Base-by-base conservation (phyloP, 2,888 invertebrate genomes). In the Amblyjoppa fuscipennis region DNA sequence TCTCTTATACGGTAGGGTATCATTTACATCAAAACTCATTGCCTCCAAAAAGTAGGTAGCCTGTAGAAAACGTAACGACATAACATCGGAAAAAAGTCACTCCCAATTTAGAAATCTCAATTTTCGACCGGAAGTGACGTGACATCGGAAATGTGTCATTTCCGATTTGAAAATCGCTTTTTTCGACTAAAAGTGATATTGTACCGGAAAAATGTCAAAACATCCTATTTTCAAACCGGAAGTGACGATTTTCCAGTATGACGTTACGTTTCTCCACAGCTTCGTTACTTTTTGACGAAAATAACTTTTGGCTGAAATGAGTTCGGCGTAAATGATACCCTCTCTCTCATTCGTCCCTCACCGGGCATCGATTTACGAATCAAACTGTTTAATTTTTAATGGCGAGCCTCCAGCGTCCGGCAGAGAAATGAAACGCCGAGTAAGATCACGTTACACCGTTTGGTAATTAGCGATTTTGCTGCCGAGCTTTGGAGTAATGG, bases 381-480 rank as follows among this genome's bases (percentile, higher is more conserved):
- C 71, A 79, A 68, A 79, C 53, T 56, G 73, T 80, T 73, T 69
- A 73, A 80, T 73, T 68, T 68, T 69, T 38, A 38, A 28, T 38
- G 53, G 7, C 20, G 13, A 34, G 61, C 16, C 4, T 16, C 45
- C 34, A 70, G 75, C 25, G 73, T 31, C 64, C 51, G 71, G 70
- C 79, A 66, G 77, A 80, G 71, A 81, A 76, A 81, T 75, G 71
- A 70, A 80, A 82, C 66, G 70, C 31, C 75, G 81, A 56, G 75
- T 70, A 86, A 80, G 86, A 84, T 3, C 16, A 16, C 45, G 45
- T 49, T 49, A 49, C 45, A 49, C 16, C 77, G 80, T 86, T 87
- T 75, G 80, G 87, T 86, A 87, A 87, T 87, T 87, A 87, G 75
- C 66, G 84, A 86, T 86, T 85, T 87, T 86, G 85, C 56, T 76